phyloP scores from a whole-genome alignment of 2,113 vertebrate species.

The rat (Rattus norvegicus) region GRCr8 NC_086027.1:117539001-117539500 shows the following conservation, averaged over 20 bases:
- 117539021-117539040: background rate
- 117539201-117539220: background rate
- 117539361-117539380: background rate
- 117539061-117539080: background rate
- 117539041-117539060: background rate
- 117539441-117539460: background rate
- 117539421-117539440: background rate
- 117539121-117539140: background rate
- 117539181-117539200: conserved; percentile 8
- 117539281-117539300: background rate
- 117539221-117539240: background rate
- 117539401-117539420: background rate
- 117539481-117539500: background rate
- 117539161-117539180: background rate
- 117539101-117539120: background rate
- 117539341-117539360: background rate
- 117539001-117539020: background rate
- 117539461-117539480: background rate
- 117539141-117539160: conserved; percentile 19
- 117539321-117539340: background rate
- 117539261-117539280: background rate
- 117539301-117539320: background rate
- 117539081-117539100: background rate
- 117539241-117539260: background rate
- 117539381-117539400: background rate